Conservation (phyloP, 2,888 invertebrate genomes). For the Drosophila recens region DNA sequence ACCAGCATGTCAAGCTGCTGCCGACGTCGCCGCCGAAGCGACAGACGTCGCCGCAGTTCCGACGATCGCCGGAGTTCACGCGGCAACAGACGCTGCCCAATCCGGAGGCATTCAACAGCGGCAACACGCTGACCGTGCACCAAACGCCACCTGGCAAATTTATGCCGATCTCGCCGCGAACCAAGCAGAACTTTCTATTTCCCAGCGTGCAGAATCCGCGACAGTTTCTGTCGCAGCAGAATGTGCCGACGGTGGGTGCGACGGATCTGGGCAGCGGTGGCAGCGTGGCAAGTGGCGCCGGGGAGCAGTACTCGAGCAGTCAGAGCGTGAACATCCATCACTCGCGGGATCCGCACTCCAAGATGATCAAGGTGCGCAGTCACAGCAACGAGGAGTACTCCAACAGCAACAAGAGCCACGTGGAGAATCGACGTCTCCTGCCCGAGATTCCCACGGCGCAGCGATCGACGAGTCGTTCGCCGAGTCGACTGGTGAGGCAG, state of each 20-base stretch:
- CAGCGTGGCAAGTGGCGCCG: conserved; percentile 62
- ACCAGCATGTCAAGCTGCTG: conserved; percentile 84
- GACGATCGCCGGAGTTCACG: conserved; percentile 84
- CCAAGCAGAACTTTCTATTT: conserved; percentile 84
- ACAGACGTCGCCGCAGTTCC: conserved; percentile 84
- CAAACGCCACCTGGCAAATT: conserved; percentile 81
- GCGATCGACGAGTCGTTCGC: conserved; percentile 74
- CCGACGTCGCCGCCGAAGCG: conserved; percentile 85
- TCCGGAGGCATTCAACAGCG: conserved; percentile 82
- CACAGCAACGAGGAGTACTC: conserved; percentile 85
- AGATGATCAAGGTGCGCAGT: conserved; percentile 85
- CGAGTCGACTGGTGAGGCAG: conserved; percentile 83
- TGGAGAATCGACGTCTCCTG: conserved; percentile 81
- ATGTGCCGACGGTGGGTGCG: conserved; percentile 83
- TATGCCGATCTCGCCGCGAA: conserved; percentile 84
- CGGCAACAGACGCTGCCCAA: conserved; percentile 85
- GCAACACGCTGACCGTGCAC: conserved; percentile 82
- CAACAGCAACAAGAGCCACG: conserved; percentile 72
- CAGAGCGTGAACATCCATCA: conserved; percentile 84
- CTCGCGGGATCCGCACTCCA: conserved; percentile 81
- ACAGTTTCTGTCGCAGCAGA: conserved; percentile 84
- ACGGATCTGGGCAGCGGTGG: conserved; percentile 73
- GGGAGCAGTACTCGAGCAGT: conserved; percentile 83
- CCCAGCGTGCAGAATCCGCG: conserved; percentile 83
- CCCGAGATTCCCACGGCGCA: conserved; percentile 83